Conservation (phyloP, 2,888 invertebrate species). For the Drosophila seclusa region DNA sequence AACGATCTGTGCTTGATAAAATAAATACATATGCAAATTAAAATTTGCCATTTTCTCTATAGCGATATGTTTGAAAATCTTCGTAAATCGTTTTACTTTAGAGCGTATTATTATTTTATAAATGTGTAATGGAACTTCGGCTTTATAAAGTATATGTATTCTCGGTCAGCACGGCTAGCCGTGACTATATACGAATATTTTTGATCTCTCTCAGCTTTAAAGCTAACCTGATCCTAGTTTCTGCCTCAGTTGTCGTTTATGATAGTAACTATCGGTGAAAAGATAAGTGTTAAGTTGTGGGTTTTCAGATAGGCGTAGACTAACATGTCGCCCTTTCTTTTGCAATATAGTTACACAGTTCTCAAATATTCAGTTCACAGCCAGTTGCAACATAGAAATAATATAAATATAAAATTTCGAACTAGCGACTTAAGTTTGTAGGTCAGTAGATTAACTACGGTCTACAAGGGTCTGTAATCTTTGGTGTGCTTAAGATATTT, state of each 20-base stretch:
- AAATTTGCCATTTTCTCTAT: too few species aligned
- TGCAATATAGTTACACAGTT: neutral
- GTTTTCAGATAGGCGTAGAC: neutral
- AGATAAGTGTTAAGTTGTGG: neutral
- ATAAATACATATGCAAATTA: too few species aligned
- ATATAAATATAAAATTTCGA: neutral
- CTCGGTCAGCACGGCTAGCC: too few species aligned
- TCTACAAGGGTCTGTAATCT: neutral
- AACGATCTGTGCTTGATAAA: too few species aligned
- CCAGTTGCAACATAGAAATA: neutral
- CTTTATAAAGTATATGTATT: too few species aligned
- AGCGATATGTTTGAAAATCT: too few species aligned
- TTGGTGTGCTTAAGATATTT: neutral
- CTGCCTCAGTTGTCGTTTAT: neutral
- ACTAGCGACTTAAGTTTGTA: neutral
- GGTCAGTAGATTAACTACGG: neutral
- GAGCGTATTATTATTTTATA: fast-evolving
- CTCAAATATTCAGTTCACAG: neutral
- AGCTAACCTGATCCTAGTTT: neutral
- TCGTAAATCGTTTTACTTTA: too few species aligned
- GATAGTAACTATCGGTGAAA: neutral
- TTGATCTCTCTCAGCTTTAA: neutral
- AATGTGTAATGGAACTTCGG: too few species aligned
- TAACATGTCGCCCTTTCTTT: neutral
- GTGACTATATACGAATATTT: neutral